These are phyloP conservation scores for Abscondita cerata DNA, from an alignment of 2,888 invertebrate species.

Conservation along the genomic window DNA sequence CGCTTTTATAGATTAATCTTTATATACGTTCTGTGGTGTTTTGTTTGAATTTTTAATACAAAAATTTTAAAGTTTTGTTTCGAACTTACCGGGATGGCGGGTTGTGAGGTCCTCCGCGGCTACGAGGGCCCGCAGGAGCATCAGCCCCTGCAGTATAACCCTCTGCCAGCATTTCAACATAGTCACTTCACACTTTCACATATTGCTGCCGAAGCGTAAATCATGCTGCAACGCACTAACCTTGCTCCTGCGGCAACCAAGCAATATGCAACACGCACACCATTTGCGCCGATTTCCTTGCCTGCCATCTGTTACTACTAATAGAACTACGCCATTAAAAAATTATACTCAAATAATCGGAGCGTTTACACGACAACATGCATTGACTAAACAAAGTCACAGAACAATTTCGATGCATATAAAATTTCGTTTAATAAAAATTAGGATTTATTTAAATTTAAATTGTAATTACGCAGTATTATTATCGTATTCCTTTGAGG, in stretches of 20 bases:
- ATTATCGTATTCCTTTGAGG: no score
- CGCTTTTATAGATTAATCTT: no score
- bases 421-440: no score
- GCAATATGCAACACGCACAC: constrained; percentile 28
- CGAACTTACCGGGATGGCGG: constrained; percentile 43
- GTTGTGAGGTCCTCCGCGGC: constrained; percentile 44
- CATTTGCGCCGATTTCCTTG: constrained; percentile 33
- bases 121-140: constrained; percentile 49
- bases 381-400: neutral
- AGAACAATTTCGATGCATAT: no score
- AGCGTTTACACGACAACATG: neutral
- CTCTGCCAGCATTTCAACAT: constrained; percentile 53
- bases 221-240: constrained; percentile 50
- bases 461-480: no score
- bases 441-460: no score
- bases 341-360: neutral
- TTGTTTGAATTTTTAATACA: neutral
- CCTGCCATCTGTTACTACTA: neutral
- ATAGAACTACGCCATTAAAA: neutral
- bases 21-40: no score
- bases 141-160: constrained; percentile 49
- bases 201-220: constrained; percentile 41
- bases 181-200: constrained; percentile 53
- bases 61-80: constrained; percentile 4
- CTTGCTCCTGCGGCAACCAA: constrained; percentile 28